phyloP scores from a whole-genome alignment of 2,888 invertebrate species.

The Agrenia bidenticulata region DNA sequence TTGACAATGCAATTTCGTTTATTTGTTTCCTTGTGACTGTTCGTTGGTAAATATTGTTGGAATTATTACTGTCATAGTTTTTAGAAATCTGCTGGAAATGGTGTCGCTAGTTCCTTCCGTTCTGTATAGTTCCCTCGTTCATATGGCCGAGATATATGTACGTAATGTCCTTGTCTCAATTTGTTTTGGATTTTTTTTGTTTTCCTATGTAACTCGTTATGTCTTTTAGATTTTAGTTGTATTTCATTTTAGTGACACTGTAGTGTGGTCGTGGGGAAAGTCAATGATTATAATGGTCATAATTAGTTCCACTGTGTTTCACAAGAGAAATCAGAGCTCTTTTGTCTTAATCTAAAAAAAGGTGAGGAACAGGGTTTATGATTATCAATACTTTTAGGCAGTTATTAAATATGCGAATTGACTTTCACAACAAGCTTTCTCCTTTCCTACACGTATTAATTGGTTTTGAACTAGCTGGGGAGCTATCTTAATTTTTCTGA shows the following conservation, averaged over 20 bases:
- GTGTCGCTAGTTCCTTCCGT: constrained; percentile 6
- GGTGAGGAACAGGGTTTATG: too few species aligned
- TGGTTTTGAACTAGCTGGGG: too few species aligned
- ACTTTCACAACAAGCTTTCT: too few species aligned
- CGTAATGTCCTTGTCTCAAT: constrained; percentile 1
- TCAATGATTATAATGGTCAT: constrained; percentile 3
- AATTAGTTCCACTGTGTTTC: constrained; percentile 15
- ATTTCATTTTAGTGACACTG: not conserved
- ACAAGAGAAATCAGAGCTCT: too few species aligned
- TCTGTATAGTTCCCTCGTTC: constrained; percentile 2
- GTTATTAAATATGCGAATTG: too few species aligned
- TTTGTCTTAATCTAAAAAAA: too few species aligned
- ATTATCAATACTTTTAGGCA: too few species aligned
- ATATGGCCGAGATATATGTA: not conserved
- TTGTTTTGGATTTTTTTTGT: constrained; percentile 1
- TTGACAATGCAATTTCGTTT: constrained; percentile 1
- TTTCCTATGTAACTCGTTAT: not conserved
- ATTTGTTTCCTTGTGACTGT: constrained; percentile 4
- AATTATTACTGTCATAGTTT: constrained; percentile 13
- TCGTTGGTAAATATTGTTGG: constrained; percentile 16
- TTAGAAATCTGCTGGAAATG: constrained; percentile 21
- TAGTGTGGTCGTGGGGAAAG: constrained; percentile 3
- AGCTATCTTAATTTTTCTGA: too few species aligned
- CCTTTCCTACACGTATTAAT: too few species aligned
- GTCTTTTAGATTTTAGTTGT: not conserved